phyloP scores from a whole-genome alignment of 2,888 invertebrate species.

The Parnassius mnemosyne region DNA sequence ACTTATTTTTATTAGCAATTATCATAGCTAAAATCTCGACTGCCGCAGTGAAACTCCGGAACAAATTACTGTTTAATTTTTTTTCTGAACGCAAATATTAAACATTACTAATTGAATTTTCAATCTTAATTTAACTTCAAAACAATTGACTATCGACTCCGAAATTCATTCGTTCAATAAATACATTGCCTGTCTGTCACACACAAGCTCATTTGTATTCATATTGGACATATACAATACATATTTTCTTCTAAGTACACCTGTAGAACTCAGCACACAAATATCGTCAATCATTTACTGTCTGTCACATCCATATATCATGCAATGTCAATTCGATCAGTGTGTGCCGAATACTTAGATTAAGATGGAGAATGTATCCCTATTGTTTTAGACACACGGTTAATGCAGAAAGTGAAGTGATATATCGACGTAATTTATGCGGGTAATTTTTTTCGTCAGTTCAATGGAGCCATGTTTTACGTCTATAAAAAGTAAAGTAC shows the following conservation, averaged over 20 bases:
- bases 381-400: slow-evolving; percentile 31
- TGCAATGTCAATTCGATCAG: slow-evolving; percentile 33
- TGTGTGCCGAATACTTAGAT: slow-evolving; percentile 32
- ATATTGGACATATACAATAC: not conserved
- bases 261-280: slow-evolving; percentile 34
- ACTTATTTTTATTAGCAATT: too few species aligned
- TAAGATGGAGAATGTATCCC: slow-evolving; percentile 36
- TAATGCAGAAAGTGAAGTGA: slow-evolving; percentile 2
- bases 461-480: not conserved
- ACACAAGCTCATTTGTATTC: not conserved
- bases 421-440: not conserved
- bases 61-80: too few species aligned
- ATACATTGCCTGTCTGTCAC: not conserved
- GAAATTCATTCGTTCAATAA: too few species aligned
- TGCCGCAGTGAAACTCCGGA: too few species aligned
- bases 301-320: slow-evolving; percentile 52
- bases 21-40: too few species aligned
- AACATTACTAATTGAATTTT: too few species aligned
- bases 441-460: not conserved
- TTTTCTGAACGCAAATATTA: too few species aligned
- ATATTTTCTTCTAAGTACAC: slow-evolving; percentile 21
- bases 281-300: slow-evolving; percentile 60
- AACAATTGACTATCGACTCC: not conserved
- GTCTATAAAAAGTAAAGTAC: not conserved
- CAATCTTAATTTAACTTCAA: not conserved